Conservation (phyloP, 1,140 invertebrate genomes). For the Antheraea mylitta region DNA sequence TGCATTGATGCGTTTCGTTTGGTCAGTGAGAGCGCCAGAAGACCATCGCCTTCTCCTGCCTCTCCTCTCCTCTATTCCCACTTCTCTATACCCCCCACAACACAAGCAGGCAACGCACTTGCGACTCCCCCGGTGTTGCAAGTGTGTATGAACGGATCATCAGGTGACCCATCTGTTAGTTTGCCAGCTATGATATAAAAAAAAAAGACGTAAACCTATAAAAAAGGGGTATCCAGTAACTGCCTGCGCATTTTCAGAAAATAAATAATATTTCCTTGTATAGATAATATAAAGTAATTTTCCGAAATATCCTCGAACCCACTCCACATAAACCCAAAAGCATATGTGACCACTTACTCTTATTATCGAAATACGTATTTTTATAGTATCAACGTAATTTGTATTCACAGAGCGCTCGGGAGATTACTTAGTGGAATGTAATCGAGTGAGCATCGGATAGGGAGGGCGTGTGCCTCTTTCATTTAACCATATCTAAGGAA, state of each 20-base stretch:
- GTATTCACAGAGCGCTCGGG: neutral
- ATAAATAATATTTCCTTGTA: neutral
- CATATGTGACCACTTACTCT: neutral
- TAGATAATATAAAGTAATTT: neutral
- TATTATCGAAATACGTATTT: slow-evolving; percentile 5
- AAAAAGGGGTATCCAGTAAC: too few relatives aligned
- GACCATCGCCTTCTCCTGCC: too few relatives aligned
- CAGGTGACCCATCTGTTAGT: too few relatives aligned
- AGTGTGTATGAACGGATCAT: too few relatives aligned
- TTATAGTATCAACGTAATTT: neutral
- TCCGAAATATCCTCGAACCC: neutral
- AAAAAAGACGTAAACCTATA: too few relatives aligned
- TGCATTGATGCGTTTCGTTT: too few relatives aligned
- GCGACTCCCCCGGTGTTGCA: too few relatives aligned
- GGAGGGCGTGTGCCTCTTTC: neutral
- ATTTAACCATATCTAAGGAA: slow-evolving; percentile 1
- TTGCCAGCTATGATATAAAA: too few relatives aligned
- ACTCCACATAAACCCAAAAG: neutral
- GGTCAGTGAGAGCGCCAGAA: too few relatives aligned
- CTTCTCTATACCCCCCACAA: too few relatives aligned
- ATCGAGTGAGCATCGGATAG: neutral
- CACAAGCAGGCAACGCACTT: too few relatives aligned
- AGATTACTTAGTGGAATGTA: slow-evolving; percentile 3
- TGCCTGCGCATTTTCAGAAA: neutral
- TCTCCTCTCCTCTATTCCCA: too few relatives aligned